Evolutionary conservation across 2,113 vertebrate species (phyloP), one percentile per base, ranked within the genome.

Genomic region (Otocyon megalotis): DNA sequence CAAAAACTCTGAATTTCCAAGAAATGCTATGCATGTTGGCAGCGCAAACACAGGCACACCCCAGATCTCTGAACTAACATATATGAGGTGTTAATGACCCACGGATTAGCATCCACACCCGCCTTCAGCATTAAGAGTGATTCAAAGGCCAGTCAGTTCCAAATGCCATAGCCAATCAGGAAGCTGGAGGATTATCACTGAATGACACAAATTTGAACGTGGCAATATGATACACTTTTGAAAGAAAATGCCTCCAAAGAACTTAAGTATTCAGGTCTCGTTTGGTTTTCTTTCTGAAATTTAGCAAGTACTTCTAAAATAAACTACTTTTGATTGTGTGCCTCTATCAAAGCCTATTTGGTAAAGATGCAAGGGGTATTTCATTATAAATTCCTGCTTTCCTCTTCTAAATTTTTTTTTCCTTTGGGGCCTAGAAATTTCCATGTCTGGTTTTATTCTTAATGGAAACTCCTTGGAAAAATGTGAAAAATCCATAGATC

Each of bases 1-100:
- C 43, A 97, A 98, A 98, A 97, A 1, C 43, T 88, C 37, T 79
- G 0, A 1, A 88, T 96, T 98, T 98, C 92, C 65, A 97, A 97
- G 87, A 97, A 97, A 90, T 74, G 28, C 2, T 89, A 30, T 77
- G 32, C 87, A 94, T n/a, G 58, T 92, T 85, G 93, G 93, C 95
- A 97, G 88, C 63, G 87, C 85, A 93, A 95, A 84, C 4, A 19
- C 0, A 76, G 91, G 74, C 37, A 81, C 62, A 62, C 72, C 88
- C 88, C n/a, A 58, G 54, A 85, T 93, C 84, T 97, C 88, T 97
- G 69, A 97, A 83, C n/a, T 71, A 97, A 96, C 19, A 15, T 77
- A 53, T 43, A 58, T 16, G 53, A 98, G 77, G n/a, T 88, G 90
- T 94, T 97, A 97, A 95, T 85, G 93, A 94, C 89, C 35, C 11